A percentile compares a stretch with the other conserved stretches of the same genome.
Conservation (phyloP, 2,797 vertebrate genomes). For the Typhlichthys eigenmanni region DNA sequence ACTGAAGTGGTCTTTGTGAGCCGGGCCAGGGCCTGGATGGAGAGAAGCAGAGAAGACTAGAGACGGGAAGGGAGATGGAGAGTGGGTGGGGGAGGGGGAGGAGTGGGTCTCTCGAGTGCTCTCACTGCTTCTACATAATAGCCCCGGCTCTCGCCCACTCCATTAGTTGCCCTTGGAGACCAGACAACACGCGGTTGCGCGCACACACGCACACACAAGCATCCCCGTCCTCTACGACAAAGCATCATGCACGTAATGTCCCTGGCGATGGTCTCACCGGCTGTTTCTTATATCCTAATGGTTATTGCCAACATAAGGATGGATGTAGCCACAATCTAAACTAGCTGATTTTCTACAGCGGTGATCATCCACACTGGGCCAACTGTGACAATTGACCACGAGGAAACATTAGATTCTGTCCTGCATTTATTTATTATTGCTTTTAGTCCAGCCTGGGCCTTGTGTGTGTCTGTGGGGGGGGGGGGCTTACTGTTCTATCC, state of each 20-base stretch:
- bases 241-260: conserved; percentile 88
- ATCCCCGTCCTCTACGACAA: conserved; percentile 85
- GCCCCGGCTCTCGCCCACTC: conserved; percentile 89
- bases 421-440: no score
- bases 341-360: no score
- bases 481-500: no score
- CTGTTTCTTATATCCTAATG: no score
- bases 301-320: no score
- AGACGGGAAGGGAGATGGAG: conserved; percentile 31
- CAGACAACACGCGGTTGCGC: conserved; percentile 79
- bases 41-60: conserved; percentile 50
- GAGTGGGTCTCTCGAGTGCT: conserved; percentile 84
- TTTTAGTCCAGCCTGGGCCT: no score
- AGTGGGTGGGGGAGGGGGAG: conserved; percentile 39
- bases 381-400: no score
- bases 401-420: no score
- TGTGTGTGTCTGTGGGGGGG: no score
- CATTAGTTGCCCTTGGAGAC: conserved; percentile 99
- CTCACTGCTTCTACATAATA: conserved; percentile 93
- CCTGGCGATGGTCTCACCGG: conserved; percentile 45
- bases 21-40: conserved; percentile 35
- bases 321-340: no score
- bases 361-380: no score
- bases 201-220: conserved; percentile 64
- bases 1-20: conserved; percentile 81